A percentile compares a stretch with the other conserved stretches of the same genome.
These are phyloP conservation scores for Caretta caretta DNA, from an alignment of 2,113 vertebrate species.

Conservation along the genomic window DNA sequence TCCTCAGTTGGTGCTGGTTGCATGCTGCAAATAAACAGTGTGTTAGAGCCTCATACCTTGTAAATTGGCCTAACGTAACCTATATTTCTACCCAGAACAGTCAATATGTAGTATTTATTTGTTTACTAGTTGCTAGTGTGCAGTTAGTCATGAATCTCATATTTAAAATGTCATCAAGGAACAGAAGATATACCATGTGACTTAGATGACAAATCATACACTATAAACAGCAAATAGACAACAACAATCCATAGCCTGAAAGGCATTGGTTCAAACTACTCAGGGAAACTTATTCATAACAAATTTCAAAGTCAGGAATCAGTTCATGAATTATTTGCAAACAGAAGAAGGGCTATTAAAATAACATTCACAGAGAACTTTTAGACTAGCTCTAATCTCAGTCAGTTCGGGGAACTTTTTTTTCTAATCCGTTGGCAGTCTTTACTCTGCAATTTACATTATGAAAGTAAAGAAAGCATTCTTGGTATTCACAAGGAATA, in stretches of 20 bases:
- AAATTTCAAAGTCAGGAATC: neutral
- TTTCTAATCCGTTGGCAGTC: neutral
- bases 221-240: neutral
- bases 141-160: neutral
- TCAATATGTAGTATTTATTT: neutral
- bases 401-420: neutral
- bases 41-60: neutral
- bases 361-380: neutral
- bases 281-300: neutral
- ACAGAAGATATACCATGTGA: neutral
- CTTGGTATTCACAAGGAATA: neutral
- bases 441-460: neutral
- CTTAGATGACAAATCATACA: neutral
- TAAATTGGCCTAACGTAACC: neutral
- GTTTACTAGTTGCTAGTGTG: neutral
- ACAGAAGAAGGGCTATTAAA: neutral
- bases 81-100: neutral
- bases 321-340: neutral
- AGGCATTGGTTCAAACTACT: neutral
- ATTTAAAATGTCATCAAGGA: neutral
- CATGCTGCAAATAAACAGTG: neutral
- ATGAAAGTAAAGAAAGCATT: neutral
- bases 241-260: neutral
- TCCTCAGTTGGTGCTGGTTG: neutral
- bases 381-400: neutral